A percentile compares a stretch with the other conserved stretches of the same genome.
phyloP scores from a whole-genome alignment of 2,113 vertebrate species.

The Spermophilus dauricus region DNA sequence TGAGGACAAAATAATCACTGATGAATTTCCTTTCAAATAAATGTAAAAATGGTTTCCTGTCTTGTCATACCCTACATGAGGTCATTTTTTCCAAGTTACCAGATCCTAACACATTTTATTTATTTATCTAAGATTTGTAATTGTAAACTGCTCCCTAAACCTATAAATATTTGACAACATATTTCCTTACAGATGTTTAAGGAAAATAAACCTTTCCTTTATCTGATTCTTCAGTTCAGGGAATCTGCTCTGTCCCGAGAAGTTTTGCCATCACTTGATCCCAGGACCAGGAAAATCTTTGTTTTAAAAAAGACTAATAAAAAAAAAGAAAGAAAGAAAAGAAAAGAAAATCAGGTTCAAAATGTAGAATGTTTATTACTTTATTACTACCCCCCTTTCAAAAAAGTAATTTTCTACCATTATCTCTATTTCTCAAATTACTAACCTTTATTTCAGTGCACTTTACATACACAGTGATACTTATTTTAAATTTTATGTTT shows the following conservation, averaged over 20 bases:
- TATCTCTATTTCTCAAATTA: not conserved
- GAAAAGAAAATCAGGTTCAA: not conserved
- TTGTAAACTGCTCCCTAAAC: constrained; percentile 47
- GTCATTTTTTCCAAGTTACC: constrained; percentile 65
- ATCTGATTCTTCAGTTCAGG: constrained; percentile 43
- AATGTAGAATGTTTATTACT: not conserved
- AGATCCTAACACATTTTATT: constrained; percentile 53
- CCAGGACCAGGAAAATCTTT: not conserved
- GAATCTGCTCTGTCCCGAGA: constrained; percentile 48
- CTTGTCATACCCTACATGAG: constrained; percentile 61
- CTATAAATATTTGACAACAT: constrained; percentile 74
- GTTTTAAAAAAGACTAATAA: not conserved
- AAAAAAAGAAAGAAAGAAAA: not conserved
- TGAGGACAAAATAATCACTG: constrained; percentile 60
- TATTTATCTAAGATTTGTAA: constrained; percentile 72
- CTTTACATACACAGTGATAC: not conserved
- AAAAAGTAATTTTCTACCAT: not conserved
- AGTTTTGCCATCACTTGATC: not conserved
- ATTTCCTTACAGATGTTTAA: constrained; percentile 79
- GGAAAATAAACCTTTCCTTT: constrained; percentile 75
- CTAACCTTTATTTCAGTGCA: constrained; percentile 31
- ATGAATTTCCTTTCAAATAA: constrained; percentile 64
- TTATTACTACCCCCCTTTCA: not conserved
- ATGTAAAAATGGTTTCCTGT: constrained; percentile 60
- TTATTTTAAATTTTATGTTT: constrained; percentile 57